Evolutionary conservation across 1,140 invertebrate species (phyloP).

Genomic region (Brachionus manjavacas): DNA sequence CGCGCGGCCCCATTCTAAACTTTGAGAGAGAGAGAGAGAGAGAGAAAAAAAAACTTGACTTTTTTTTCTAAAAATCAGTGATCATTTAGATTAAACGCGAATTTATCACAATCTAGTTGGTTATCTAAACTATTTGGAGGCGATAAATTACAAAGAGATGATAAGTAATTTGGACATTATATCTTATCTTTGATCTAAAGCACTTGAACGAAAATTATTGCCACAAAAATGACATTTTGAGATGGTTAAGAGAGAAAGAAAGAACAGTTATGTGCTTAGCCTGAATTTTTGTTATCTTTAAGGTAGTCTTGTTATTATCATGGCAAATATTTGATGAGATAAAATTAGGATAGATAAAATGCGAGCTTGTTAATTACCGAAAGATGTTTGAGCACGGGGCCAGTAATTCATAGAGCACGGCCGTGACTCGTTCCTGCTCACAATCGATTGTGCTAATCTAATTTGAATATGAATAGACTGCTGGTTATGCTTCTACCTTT

Average conservation of each 20-base stretch:
- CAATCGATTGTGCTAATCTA: background rate
- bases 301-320: background rate
- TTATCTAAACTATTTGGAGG: constrained; percentile 17
- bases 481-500: background rate
- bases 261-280: background rate
- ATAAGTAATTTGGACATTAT: constrained; percentile 28
- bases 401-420: background rate
- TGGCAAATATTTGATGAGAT: constrained; percentile 3
- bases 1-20: background rate
- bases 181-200: background rate
- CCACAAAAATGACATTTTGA: background rate
- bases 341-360: background rate
- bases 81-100: constrained; percentile 14
- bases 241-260: background rate
- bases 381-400: background rate
- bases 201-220: background rate
- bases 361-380: background rate
- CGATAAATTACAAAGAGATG: constrained; percentile 20
- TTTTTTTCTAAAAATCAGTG: background rate
- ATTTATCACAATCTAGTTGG: background rate
- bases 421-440: background rate
- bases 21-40: background rate
- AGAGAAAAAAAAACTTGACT: background rate
- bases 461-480: constrained; percentile 4
- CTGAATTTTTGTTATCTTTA: background rate